Evolutionary conservation across 2,797 vertebrate genomes (phyloP), one percentile per base, ranked within the genome.

Genomic region (Cuculus canorus): DNA sequence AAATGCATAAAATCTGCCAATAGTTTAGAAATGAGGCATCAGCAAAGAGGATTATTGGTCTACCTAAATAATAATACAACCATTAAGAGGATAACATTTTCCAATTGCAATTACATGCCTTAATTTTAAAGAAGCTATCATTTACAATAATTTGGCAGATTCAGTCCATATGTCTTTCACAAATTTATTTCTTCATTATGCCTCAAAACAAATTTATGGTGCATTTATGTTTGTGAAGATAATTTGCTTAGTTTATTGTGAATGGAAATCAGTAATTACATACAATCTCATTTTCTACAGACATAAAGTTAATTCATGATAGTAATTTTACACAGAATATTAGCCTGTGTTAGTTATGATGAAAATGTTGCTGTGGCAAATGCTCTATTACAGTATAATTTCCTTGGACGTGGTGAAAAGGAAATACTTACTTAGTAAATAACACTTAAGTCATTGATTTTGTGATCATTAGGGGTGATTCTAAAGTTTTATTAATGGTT

Each of bases 231-330:
- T 98, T 96, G 94, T 97, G 97, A 97, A 97, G 97, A 97, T 98
- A 97, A 98, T 98, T 98, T 98, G 96, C 98, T 98, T 98, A 98
- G 98, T 98, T 98, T 98, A 98, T 98, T 98, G 97, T 97, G 97
- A 98, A 98, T 98, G 96, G 96, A 98, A 98, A 98, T 98, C 97
- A 98, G 98, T 98, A 98, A 98, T 98, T 98, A 98, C 97, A 98
- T 96, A 96, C 97, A 98, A 97, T 97, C 96, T 96, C 96, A 98
- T 98, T 98, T 98, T 98, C 97, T 97, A 80, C 92, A 97, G 97
- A 97, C 97, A 98, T 98, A 98, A 98, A 98, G 97, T 98, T 98
- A 98, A 98, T 98, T 98, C 97, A 98, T 98, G 96, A 95, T 96
- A 96, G 97, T 97, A 98, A 98, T 98, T 98, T 98, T 98, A 97